Evolutionary conservation across 2,888 invertebrate species (phyloP).

Genomic region (Drosophila parthenogenetica): DNA sequence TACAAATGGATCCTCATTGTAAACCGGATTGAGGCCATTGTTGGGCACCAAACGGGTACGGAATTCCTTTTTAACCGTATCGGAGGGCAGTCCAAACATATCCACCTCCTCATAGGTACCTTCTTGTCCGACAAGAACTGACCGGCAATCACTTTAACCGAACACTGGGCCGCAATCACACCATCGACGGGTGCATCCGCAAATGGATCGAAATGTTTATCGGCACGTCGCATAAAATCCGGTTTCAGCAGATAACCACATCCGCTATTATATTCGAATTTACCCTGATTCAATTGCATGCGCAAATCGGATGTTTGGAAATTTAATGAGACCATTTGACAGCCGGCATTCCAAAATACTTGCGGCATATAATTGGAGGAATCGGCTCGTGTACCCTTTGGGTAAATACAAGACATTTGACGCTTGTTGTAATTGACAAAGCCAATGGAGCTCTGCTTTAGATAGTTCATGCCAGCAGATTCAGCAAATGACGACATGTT

Average conservation of each 20-base stretch:
- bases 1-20: slow-evolving; percentile 99
- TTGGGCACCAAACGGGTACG: slow-evolving; percentile 97
- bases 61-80: slow-evolving; percentile 99
- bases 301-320: slow-evolving; percentile 99
- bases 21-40: slow-evolving; percentile 99
- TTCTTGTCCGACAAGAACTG: slow-evolving; percentile 99
- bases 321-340: slow-evolving; percentile 99
- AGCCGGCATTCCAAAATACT: slow-evolving; percentile 99
- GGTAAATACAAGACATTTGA: slow-evolving; percentile 99
- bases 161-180: slow-evolving; percentile 99
- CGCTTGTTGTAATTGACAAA: slow-evolving; percentile 99
- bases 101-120: slow-evolving; percentile 99
- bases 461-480: slow-evolving; percentile 97
- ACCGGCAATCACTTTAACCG: slow-evolving; percentile 98
- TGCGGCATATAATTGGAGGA: slow-evolving; percentile 99
- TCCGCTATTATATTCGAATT: slow-evolving; percentile 99
- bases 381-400: slow-evolving; percentile 99
- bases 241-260: slow-evolving; percentile 99
- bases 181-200: slow-evolving; percentile 99
- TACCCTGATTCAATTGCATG: slow-evolving; percentile 99
- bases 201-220: slow-evolving; percentile 99
- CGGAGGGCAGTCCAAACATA: slow-evolving; percentile 98
- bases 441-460: slow-evolving; percentile 98
- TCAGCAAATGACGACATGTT: slow-evolving; percentile 99
- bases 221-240: slow-evolving; percentile 99